Conservation (phyloP, 2,797 vertebrate species). For the Silurus aristotelis region DNA sequence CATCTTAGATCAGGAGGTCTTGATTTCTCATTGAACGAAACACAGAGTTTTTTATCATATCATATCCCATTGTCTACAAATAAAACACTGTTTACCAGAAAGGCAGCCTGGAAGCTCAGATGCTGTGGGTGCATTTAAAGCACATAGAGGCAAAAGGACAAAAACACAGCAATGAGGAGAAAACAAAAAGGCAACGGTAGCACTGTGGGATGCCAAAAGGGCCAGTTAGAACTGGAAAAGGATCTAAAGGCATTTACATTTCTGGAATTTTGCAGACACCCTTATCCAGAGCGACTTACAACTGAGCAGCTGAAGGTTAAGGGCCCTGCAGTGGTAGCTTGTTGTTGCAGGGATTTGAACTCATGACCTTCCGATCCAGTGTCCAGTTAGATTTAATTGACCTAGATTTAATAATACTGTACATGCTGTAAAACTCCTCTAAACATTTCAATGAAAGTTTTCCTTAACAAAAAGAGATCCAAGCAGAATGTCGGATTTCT, state of each 20-base stretch:
- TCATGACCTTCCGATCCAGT: too few relatives aligned
- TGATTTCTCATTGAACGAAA: neutral
- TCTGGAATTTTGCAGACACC: too few relatives aligned
- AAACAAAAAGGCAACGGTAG: neutral
- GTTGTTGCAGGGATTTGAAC: too few relatives aligned
- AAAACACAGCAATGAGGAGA: conserved; percentile 32
- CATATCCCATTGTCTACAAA: neutral
- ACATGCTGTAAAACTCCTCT: too few relatives aligned
- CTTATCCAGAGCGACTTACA: too few relatives aligned
- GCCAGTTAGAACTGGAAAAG: neutral
- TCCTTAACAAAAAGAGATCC: too few relatives aligned
- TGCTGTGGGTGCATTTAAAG: conserved; percentile 44
- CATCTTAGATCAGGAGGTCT: neutral
- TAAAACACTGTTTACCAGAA: conserved; percentile 41
- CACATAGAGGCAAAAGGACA: conserved; percentile 24
- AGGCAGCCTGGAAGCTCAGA: neutral
- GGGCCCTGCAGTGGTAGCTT: too few relatives aligned
- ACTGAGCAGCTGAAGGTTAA: too few relatives aligned
- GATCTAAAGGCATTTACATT: neutral
- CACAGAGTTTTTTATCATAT: neutral
- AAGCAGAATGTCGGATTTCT: too few relatives aligned
- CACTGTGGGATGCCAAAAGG: neutral
- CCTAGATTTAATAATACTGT: too few relatives aligned
- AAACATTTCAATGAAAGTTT: too few relatives aligned
- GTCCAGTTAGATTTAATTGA: too few relatives aligned